phyloP scores from a whole-genome alignment of 2,888 invertebrate genomes.

The Drosophila recens region DNA sequence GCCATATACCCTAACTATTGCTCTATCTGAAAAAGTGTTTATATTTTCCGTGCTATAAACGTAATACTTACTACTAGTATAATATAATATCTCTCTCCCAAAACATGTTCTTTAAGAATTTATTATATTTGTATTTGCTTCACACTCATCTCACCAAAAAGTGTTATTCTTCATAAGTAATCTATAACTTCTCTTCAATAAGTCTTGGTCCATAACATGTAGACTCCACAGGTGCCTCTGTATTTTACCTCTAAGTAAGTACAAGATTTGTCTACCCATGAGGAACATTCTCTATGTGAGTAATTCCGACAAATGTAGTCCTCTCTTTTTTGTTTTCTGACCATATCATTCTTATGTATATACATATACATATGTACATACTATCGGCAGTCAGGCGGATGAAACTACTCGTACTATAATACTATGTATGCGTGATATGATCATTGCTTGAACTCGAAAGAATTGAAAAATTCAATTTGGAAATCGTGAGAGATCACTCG shows the following conservation, averaged over 20 bases:
- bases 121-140: too few species aligned
- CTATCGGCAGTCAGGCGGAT: slow-evolving; percentile 43
- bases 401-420: slow-evolving; percentile 36
- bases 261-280: not conserved
- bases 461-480: slow-evolving; percentile 18
- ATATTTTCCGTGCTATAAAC: too few species aligned
- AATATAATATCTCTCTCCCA: too few species aligned
- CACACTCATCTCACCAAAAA: not conserved
- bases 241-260: not conserved
- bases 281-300: not conserved
- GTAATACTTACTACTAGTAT: too few species aligned
- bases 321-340: slow-evolving; percentile 14
- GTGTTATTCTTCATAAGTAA: not conserved
- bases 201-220: not conserved
- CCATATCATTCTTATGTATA: slow-evolving; percentile 11
- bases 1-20: too few species aligned
- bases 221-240: not conserved
- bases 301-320: not conserved
- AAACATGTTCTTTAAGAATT: too few species aligned
- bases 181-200: not conserved
- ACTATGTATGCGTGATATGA: slow-evolving; percentile 9
- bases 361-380: not conserved
- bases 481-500: slow-evolving; percentile 20
- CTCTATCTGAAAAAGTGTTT: too few species aligned
- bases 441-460: slow-evolving; percentile 23